phyloP scores from a whole-genome alignment of 2,113 vertebrate species.

The Ondatra zibethicus region DNA sequence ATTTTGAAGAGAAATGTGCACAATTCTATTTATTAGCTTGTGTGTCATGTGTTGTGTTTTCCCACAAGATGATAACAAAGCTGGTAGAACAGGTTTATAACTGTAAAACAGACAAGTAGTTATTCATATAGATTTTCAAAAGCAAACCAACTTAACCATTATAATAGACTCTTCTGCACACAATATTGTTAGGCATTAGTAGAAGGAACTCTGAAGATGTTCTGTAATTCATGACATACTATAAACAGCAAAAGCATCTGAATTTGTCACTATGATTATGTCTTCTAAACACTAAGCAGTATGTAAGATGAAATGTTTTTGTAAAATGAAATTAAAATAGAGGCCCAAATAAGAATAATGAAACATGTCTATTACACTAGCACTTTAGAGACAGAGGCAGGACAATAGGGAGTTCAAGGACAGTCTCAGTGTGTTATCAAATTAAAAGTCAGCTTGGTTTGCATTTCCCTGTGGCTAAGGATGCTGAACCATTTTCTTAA shows the following conservation, averaged over 20 bases:
- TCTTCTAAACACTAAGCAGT: neutral
- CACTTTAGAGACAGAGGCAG: neutral
- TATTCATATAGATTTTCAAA: neutral
- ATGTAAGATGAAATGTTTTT: neutral
- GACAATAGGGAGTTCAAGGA: neutral
- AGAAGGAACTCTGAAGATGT: neutral
- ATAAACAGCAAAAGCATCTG: neutral
- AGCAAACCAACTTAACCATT: neutral
- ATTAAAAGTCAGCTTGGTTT: neutral
- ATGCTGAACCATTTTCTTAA: too few species aligned
- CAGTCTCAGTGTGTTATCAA: neutral
- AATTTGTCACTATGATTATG: neutral
- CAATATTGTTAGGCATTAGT: neutral
- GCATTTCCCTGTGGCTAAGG: too few species aligned
- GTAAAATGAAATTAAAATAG: neutral
- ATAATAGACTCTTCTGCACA: neutral
- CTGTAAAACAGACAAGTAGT: neutral
- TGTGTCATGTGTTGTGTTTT: neutral
- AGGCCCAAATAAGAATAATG: neutral
- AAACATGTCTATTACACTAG: neutral
- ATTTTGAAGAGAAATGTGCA: neutral
- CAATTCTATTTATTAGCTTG: neutral
- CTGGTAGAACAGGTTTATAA: neutral
- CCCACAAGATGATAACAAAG: neutral
- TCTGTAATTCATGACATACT: neutral